Conservation (phyloP, 2,797 vertebrate genomes). For the Onychomys torridus region DNA sequence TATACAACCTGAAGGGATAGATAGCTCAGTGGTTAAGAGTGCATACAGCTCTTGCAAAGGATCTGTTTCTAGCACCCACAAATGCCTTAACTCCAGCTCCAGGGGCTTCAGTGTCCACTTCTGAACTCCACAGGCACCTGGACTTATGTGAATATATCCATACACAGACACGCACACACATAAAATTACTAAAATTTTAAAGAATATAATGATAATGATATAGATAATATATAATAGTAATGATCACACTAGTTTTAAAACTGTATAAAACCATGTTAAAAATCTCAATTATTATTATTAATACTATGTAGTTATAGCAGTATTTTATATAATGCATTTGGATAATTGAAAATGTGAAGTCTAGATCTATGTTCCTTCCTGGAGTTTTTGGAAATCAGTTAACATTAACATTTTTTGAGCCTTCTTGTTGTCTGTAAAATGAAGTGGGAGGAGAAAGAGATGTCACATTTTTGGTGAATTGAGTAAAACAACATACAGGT, state of each 20-base stretch:
- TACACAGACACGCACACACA: neutral
- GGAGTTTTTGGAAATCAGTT: neutral
- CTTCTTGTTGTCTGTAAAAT: slow-evolving; percentile 24
- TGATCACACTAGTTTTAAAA: neutral
- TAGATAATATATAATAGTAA: neutral
- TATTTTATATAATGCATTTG: slow-evolving; percentile 14
- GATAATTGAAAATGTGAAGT: slow-evolving; percentile 9
- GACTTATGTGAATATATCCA: no score
- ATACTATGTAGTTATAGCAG: neutral
- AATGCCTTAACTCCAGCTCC: neutral
- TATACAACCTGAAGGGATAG: neutral
- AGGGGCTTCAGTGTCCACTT: neutral
- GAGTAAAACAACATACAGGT: slow-evolving; percentile 31
- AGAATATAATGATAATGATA: neutral
- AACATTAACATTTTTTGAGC: slow-evolving; percentile 19
- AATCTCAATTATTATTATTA: slow-evolving; percentile 1
- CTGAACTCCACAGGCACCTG: neutral
- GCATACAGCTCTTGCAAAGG: neutral
- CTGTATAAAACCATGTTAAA: slow-evolving; percentile 29
- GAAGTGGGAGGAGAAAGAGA: neutral
- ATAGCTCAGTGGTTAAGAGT: neutral
- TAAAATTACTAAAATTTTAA: neutral
- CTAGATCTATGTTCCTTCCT: neutral
- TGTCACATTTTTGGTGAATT: neutral
- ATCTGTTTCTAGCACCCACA: neutral